Evolutionary conservation across 2,797 vertebrate species (phyloP).

Genomic region (Gallinago nigripennis): DNA sequence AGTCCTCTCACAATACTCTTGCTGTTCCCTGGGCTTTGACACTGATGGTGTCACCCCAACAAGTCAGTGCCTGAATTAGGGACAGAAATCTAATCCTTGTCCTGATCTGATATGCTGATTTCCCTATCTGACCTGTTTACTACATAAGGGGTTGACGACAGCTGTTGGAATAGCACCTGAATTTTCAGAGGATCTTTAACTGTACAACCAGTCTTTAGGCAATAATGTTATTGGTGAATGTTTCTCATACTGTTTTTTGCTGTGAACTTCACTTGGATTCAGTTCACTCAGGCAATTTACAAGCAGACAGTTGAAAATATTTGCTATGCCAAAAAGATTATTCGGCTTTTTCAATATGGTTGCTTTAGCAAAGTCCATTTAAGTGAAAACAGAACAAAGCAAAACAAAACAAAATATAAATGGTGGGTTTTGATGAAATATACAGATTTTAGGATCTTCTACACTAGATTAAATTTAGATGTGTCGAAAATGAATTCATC

Average conservation of each 20-base stretch:
- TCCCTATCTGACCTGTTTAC: neutral
- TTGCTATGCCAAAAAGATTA: neutral
- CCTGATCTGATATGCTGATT: neutral
- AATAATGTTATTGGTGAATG: neutral
- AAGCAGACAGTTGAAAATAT: neutral
- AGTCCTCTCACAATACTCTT: neutral
- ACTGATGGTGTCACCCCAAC: accelerated
- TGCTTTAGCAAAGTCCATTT: neutral
- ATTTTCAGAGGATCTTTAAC: neutral
- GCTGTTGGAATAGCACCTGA: neutral
- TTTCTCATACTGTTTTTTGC: neutral
- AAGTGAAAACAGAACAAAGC: neutral
- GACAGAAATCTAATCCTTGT: neutral
- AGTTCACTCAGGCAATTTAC: neutral
- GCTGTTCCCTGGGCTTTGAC: neutral
- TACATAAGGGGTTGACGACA: neutral
- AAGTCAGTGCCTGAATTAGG: neutral
- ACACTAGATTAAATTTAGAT: neutral
- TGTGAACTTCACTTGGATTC: neutral
- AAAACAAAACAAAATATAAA: neutral
- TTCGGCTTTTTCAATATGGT: neutral
- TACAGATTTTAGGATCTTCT: neutral
- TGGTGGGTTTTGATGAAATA: accelerated
- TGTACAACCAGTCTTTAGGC: neutral
- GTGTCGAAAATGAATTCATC: neutral